Conservation (phyloP, 1,140 invertebrate species). For the Carcinoscorpius rotundicauda region DNA sequence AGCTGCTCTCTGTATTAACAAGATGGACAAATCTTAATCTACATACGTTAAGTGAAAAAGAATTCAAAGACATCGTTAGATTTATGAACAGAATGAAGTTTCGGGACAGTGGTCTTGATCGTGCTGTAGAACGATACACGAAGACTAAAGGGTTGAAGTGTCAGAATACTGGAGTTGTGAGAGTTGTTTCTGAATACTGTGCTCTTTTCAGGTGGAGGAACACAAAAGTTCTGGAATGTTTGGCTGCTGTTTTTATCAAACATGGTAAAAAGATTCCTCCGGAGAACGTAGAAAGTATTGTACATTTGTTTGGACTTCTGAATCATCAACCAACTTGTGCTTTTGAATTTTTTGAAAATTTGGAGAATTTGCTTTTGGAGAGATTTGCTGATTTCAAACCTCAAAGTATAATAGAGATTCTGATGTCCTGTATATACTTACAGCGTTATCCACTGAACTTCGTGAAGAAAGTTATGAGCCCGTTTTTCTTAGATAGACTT, state of each 20-base stretch:
- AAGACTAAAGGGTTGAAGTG: slow-evolving; percentile 36
- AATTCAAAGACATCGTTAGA: slow-evolving; percentile 45
- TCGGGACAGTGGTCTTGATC: slow-evolving; percentile 29
- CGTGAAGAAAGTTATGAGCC: too few relatives aligned
- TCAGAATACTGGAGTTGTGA: background rate
- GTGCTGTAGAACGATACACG: slow-evolving; percentile 47
- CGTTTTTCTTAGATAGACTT: too few relatives aligned
- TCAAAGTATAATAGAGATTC: too few relatives aligned
- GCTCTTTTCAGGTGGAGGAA: background rate
- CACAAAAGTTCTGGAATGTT: background rate
- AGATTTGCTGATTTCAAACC: too few relatives aligned
- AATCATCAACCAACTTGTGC: too few relatives aligned
- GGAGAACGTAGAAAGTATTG: too few relatives aligned
- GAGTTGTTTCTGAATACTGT: background rate
- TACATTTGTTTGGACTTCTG: too few relatives aligned
- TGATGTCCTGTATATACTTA: too few relatives aligned
- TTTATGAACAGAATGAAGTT: slow-evolving; percentile 31
- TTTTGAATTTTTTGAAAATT: too few relatives aligned
- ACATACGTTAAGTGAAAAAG: slow-evolving; percentile 44
- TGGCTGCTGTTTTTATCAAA: background rate
- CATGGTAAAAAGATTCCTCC: too few relatives aligned
- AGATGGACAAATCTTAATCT: slow-evolving; percentile 50
- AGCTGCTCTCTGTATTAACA: slow-evolving; percentile 38
- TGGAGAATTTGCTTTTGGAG: too few relatives aligned
- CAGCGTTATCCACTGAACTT: too few relatives aligned